These are phyloP conservation scores for Temnothorax rugatulus DNA, from an alignment of 2,888 invertebrate species.

Conservation along the genomic window DNA sequence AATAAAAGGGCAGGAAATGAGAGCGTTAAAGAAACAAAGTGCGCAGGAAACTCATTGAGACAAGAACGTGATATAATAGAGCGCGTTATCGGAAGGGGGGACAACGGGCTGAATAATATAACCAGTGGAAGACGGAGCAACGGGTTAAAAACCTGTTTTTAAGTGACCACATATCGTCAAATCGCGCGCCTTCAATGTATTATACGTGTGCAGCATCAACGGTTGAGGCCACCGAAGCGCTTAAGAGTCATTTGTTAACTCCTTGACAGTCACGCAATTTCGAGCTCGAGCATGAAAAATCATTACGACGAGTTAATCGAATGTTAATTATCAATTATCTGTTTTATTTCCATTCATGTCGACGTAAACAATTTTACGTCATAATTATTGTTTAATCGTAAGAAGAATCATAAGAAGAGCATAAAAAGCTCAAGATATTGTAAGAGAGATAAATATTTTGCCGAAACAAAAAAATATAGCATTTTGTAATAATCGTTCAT, in stretches of 20 bases:
- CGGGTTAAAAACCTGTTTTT: constrained; percentile 17
- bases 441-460: background rate
- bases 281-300: background rate
- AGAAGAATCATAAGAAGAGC: background rate
- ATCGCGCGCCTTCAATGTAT: background rate
- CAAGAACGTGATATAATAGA: constrained; percentile 19
- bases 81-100: background rate
- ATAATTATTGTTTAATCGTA: background rate
- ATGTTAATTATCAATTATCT: background rate
- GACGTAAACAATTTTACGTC: too few relatives aligned
- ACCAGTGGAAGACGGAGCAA: background rate
- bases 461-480: background rate
- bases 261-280: background rate
- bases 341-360: too few relatives aligned
- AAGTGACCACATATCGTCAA: constrained; percentile 12
- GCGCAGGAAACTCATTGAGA: background rate
- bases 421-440: background rate
- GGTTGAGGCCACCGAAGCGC: background rate
- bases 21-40: background rate
- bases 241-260: background rate
- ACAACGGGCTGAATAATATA: background rate
- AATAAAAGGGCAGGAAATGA: background rate
- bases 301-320: background rate
- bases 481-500: background rate
- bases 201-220: background rate